phyloP scores from a whole-genome alignment of 2,888 invertebrate genomes.

The Cataglyphis livida region DNA sequence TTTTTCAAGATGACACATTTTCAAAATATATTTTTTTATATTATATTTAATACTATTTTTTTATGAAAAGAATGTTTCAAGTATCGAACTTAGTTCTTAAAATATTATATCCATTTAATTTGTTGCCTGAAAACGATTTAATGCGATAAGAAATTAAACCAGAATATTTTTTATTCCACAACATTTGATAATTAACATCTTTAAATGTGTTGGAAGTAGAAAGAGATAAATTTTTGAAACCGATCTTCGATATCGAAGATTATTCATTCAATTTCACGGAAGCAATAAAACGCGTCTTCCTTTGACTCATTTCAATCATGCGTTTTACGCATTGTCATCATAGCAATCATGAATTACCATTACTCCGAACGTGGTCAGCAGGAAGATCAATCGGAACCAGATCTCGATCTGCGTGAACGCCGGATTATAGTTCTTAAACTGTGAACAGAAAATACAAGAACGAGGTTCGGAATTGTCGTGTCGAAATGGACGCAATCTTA shows the following conservation, averaged over 20 bases:
- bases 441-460: conserved; percentile 83
- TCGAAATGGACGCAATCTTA: conserved; percentile 41
- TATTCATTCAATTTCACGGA: not conserved
- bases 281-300: not conserved
- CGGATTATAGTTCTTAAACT: conserved; percentile 99
- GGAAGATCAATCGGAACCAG: conserved; percentile 98
- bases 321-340: not conserved
- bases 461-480: conserved; percentile 1
- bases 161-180: not conserved
- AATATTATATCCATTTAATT: not conserved
- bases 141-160: not conserved
- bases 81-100: not conserved
- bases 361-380: conserved; percentile 94
- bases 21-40: not conserved
- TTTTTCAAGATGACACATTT: not conserved
- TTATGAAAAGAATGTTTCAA: not conserved
- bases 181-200: not conserved
- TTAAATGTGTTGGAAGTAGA: not conserved
- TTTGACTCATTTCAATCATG: not conserved
- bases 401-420: conserved; percentile 98
- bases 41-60: not conserved
- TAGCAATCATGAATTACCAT: conserved; percentile 89
- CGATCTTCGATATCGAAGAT: not conserved
- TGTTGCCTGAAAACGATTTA: not conserved
- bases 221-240: not conserved